These are phyloP conservation scores for Agrochola litura DNA, from an alignment of 2,888 invertebrate genomes.

Conservation along the genomic window DNA sequence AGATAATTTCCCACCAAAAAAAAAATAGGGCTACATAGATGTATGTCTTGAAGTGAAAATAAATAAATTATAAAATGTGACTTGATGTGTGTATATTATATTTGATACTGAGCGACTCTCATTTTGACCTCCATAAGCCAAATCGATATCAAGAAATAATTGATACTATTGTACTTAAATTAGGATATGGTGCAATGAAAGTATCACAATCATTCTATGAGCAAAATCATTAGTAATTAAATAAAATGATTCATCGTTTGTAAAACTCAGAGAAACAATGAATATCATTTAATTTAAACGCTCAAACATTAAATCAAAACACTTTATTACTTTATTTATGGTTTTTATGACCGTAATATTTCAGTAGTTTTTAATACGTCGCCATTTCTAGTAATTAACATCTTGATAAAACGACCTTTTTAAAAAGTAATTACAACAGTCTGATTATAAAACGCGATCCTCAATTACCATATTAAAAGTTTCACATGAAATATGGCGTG, in stretches of 20 bases:
- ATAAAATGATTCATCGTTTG: background rate
- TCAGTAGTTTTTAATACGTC: slow-evolving; percentile 47
- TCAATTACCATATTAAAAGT: slow-evolving; percentile 57
- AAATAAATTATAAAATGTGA: too few species aligned
- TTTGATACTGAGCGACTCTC: too few species aligned
- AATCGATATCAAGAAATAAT: background rate
- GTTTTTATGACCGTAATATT: slow-evolving; percentile 42
- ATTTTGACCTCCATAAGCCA: background rate
- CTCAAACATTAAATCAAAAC: slow-evolving; percentile 27
- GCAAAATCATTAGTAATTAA: background rate
- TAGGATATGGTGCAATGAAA: background rate
- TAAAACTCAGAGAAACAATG: background rate
- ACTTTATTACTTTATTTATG: slow-evolving; percentile 51
- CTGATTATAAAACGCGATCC: slow-evolving; percentile 62
- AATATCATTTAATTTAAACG: slow-evolving; percentile 17
- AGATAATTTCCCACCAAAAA: too few species aligned
- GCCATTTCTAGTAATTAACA: slow-evolving; percentile 51
- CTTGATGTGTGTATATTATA: background rate
- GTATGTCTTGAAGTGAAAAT: too few species aligned
- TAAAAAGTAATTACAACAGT: slow-evolving; percentile 61
- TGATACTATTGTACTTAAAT: too few species aligned
- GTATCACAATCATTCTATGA: background rate
- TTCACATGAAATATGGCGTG: slow-evolving; percentile 72
- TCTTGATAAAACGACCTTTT: slow-evolving; percentile 59
- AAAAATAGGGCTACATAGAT: too few species aligned